Percentiles rank a stretch among this genome's conserved stretches.
phyloP scores from a whole-genome alignment of 2,888 invertebrate species.

The Pandemis corylana region DNA sequence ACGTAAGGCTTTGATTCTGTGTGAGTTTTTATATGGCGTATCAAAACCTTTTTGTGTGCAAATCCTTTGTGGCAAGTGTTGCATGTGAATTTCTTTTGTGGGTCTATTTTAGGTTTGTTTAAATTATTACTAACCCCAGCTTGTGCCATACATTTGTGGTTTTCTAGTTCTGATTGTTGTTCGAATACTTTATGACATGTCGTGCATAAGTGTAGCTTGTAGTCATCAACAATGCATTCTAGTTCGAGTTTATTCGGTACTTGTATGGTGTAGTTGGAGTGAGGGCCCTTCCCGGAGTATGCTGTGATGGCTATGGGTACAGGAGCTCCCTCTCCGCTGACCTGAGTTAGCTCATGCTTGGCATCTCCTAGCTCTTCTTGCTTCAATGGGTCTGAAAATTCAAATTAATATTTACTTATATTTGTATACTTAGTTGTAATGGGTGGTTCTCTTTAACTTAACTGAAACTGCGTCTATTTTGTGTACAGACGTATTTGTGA shows the following conservation, averaged over 20 bases:
- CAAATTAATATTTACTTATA: too few relatives aligned
- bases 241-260: background rate
- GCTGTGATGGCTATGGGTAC: background rate
- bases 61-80: background rate
- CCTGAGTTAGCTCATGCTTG: background rate
- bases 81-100: background rate
- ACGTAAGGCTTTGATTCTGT: background rate
- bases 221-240: background rate
- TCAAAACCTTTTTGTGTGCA: background rate
- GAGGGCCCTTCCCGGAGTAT: background rate
- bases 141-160: background rate
- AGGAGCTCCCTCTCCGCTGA: background rate
- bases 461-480: too few relatives aligned
- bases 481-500: too few relatives aligned
- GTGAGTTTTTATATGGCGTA: slow-evolving; percentile 1
- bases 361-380: background rate
- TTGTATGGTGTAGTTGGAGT: background rate
- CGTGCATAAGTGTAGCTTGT: background rate
- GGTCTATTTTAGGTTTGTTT: background rate
- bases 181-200: background rate
- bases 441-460: too few relatives aligned
- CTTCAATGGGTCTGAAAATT: background rate
- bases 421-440: too few relatives aligned
- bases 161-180: background rate
- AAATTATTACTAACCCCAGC: background rate